These are phyloP conservation scores for Crepidodera aurea DNA, from an alignment of 2,888 invertebrate species.

Conservation along the genomic window DNA sequence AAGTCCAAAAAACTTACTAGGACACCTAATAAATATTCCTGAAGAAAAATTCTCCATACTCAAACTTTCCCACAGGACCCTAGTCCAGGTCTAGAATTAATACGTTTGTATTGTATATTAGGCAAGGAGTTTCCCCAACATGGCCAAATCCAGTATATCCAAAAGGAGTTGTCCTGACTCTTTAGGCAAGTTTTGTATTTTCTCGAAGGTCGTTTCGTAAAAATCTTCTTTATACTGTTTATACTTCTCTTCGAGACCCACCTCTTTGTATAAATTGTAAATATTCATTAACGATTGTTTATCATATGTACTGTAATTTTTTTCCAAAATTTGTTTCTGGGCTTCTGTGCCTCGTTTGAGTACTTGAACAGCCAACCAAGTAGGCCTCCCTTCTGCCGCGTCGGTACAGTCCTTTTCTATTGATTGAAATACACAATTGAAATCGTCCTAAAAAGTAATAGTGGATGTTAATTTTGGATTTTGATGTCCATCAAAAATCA, in stretches of 20 bases:
- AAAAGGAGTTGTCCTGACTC: not conserved
- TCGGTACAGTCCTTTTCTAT: constrained; percentile 6
- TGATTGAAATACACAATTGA: not conserved
- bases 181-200: not conserved
- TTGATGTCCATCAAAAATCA: too few relatives aligned
- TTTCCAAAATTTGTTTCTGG: not conserved
- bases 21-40: too few relatives aligned
- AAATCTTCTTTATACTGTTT: constrained; percentile 4
- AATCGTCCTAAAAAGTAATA: constrained; percentile 9
- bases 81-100: too few relatives aligned
- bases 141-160: not conserved
- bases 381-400: not conserved
- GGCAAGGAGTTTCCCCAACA: not conserved
- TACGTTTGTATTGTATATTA: too few relatives aligned
- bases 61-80: too few relatives aligned
- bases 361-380: constrained; percentile 6
- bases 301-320: constrained; percentile 3
- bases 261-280: not conserved
- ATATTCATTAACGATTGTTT: not conserved
- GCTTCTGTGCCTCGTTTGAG: not conserved
- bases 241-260: not conserved
- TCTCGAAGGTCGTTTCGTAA: constrained; percentile 1
- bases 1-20: too few relatives aligned
- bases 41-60: too few relatives aligned
- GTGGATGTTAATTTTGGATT: too few relatives aligned